Evolutionary conservation across 2,797 vertebrate species (phyloP), one percentile per base, ranked within the genome.

Genomic region (Erpetoichthys calabaricus): DNA sequence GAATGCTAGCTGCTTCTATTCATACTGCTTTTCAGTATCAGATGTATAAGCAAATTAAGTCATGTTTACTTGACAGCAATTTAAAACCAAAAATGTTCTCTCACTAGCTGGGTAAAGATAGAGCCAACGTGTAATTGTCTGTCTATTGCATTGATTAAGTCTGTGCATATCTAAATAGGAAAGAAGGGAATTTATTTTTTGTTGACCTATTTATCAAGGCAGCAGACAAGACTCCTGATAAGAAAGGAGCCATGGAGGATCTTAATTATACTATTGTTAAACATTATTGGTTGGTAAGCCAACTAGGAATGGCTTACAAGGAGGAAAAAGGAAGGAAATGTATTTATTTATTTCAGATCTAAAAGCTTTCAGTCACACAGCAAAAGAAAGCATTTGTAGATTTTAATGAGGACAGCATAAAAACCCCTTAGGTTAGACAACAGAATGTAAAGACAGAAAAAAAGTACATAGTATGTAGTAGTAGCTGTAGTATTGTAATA

Each of bases 231-330:
- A 41, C 53, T 54, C 41, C 53, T 54, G 53, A 54, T 54, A 54
- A 54, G 25, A 54, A 54, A 54, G 53, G 41, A 54, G 53, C 10
- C 41, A 54, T 8, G 42, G 42, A 54, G 53, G 53, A 6, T 54
- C 53, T 54, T 54, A 54, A 54, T 54, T 42, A 54, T 43, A 54
- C 53, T 7, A 54, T 42, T 54, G 53, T 54, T 54, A 54, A 54
- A 54, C 53, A 54, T 42, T 42, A 43, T 54, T 43, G 42, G 9
- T 43, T 54, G 53, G 44, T 54, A 25, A 25, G 25, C 25, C 25
- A 25, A 25, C 25, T 25, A 25, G 25, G 25, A 25, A 25, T 25
- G 25, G 25, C 25, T 25, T 25, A 25, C 25, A 54, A 54, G 8
- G 3, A 41, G 41, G 10, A 41, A 42, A 3, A 42, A 7, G 6